Percentiles rank a stretch among this genome's conserved stretches.
phyloP scores from a whole-genome alignment of 2,113 vertebrate genomes.

The Phylloscopus trochilus region DNA sequence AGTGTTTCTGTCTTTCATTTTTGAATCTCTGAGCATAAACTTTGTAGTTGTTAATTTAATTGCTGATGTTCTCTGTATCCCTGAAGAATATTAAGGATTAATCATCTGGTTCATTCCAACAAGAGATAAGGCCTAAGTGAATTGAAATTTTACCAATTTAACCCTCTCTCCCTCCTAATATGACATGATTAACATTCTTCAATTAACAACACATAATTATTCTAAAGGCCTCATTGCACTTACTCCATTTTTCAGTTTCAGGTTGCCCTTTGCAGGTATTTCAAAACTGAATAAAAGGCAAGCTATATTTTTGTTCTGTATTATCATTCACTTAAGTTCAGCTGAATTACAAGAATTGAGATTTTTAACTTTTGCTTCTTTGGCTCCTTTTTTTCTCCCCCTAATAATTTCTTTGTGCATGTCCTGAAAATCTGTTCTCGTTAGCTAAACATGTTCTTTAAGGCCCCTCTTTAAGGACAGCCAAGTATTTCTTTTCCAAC shows the following conservation, averaged over 20 bases:
- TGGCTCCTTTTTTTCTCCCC: not conserved
- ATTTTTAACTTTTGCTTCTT: not conserved
- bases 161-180: conserved; percentile 84
- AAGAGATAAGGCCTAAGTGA: conserved; percentile 85
- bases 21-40: conserved; percentile 85
- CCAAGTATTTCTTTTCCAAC: not conserved
- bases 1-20: conserved; percentile 85
- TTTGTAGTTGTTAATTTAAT: conserved; percentile 93
- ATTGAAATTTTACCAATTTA: conserved; percentile 86
- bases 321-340: not conserved
- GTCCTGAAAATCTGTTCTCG: not conserved
- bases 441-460: not conserved
- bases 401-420: not conserved
- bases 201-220: conserved; percentile 83
- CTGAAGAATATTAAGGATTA: conserved; percentile 89
- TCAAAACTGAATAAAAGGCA: not conserved
- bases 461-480: not conserved
- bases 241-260: conserved; percentile 38
- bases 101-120: conserved; percentile 85
- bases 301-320: not conserved
- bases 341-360: not conserved
- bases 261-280: conserved; percentile 60
- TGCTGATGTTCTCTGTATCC: conserved; percentile 81
- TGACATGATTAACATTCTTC: conserved; percentile 88
- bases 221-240: conserved; percentile 62